Base-by-base conservation (phyloP, 2,888 invertebrate genomes). In the Andrena chrysosceles region DNA sequence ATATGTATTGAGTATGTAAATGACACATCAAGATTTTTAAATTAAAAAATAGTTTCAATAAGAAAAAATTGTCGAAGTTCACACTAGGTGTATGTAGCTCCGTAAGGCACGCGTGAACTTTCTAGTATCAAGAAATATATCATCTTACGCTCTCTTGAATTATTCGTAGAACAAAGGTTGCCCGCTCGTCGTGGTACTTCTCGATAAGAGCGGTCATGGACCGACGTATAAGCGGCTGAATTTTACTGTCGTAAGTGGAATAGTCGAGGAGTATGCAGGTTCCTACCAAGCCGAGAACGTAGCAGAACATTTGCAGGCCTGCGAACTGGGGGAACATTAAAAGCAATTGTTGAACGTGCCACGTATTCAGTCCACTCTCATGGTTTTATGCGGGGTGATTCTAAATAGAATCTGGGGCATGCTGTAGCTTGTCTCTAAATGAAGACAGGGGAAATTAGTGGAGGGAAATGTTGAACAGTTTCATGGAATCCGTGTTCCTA, bases 61-160 rank as follows among this genome's bases (percentile, higher is more conserved):
- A 42, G 16, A 16, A 42, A 42, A 16, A 16, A 42, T 42, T 42
- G 42, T 42, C 16, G 16, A 42, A 16, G 42, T 13, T 42, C 42
- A 16, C 4, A 1, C 42, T 1, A 16, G 42, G 13, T 42, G 42
- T 16, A 16, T 5, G 42, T 42, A 42, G 16, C 13, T 4, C 35
- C 2, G 10, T 42, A 16, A 16, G 42, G 42, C 42, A 42, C 42
- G 42, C 42, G 42, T 42, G 16, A 5, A 23, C 31, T 33, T 7
- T 33, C 2, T 42, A 20, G 23, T 23, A 6, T 35, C 13, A 16
- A 67, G 23, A 29, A 16, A 49, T 23, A 29, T 8, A 20, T 26
- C 35, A 7, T 29, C 96, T 96, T 95, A 97, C 97, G 89, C 96
- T 97, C 95, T 98, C 98, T 93, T 98, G 98, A 64, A 98, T 96